These are phyloP conservation scores for Pantherophis vulpinus DNA, from an alignment of 2,797 vertebrate genomes.

Conservation along the genomic window DNA sequence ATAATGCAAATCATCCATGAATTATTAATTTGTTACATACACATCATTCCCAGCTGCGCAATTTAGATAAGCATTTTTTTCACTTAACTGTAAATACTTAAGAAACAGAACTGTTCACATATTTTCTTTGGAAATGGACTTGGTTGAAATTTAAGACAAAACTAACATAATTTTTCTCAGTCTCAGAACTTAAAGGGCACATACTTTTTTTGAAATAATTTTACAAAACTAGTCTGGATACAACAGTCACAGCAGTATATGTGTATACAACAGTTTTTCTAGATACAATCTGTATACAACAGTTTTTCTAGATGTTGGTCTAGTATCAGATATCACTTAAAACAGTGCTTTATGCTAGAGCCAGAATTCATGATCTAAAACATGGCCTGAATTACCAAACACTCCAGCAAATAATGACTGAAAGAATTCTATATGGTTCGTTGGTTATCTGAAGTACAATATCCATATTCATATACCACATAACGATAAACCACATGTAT, in stretches of 20 bases:
- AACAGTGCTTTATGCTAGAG: background rate
- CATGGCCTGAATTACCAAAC: background rate
- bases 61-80: constrained; percentile 64
- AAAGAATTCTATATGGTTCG: background rate
- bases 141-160: constrained; percentile 45
- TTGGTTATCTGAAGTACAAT: background rate
- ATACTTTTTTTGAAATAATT: constrained; percentile 15
- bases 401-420: background rate
- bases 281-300: too few relatives aligned
- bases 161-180: constrained; percentile 19
- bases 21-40: constrained; percentile 75
- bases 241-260: too few relatives aligned
- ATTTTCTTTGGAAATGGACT: constrained; percentile 54
- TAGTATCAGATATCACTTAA: background rate
- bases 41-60: constrained; percentile 72
- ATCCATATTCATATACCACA: background rate
- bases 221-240: constrained; percentile 10
- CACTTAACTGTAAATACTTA: constrained; percentile 38
- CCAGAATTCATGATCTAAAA: background rate
- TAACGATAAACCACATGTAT: background rate
- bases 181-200: constrained; percentile 10
- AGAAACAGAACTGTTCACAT: constrained; percentile 46
- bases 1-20: constrained; percentile 76
- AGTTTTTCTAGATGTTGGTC: background rate
- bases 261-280: background rate